phyloP scores from a whole-genome alignment of 2,113 vertebrate species.

The Solea senegalensis region DNA sequence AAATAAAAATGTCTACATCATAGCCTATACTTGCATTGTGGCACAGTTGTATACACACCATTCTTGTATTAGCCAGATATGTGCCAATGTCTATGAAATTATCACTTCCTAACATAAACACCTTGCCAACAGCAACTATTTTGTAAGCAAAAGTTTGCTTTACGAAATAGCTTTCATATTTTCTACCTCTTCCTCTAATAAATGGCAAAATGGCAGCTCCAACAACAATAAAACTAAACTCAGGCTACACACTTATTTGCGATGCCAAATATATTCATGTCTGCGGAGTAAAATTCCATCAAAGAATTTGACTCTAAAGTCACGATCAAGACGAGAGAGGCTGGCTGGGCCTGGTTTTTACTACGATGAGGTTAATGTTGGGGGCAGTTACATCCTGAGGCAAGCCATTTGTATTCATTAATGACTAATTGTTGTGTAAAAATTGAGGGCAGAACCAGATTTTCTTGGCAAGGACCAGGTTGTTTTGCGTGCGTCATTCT shows the following conservation, averaged over 20 bases:
- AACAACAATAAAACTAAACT: neutral
- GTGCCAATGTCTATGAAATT: neutral
- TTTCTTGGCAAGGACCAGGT: constrained; percentile 11
- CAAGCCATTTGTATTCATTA: constrained; percentile 60
- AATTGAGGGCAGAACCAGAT: constrained; percentile 15
- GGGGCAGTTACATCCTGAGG: constrained; percentile 38
- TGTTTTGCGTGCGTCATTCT: constrained; percentile 4
- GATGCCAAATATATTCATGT: constrained; percentile 30
- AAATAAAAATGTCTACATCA: neutral
- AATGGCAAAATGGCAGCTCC: neutral
- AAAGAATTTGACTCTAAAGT: constrained; percentile 29
- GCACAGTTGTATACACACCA: neutral
- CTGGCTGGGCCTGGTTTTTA: constrained; percentile 21
- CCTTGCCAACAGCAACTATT: neutral
- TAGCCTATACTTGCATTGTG: neutral
- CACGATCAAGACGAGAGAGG: constrained; percentile 26
- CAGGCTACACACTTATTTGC: constrained; percentile 14
- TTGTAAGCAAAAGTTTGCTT: neutral
- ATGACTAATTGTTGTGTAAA: constrained; percentile 56
- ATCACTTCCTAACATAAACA: neutral
- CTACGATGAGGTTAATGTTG: constrained; percentile 49
- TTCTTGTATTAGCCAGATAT: no score
- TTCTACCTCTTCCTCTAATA: neutral
- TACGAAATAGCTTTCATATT: neutral
- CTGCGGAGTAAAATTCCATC: constrained; percentile 23